These are phyloP conservation scores for Candoia aspera DNA, from an alignment of 2,113 vertebrate genomes.

Conservation along the genomic window DNA sequence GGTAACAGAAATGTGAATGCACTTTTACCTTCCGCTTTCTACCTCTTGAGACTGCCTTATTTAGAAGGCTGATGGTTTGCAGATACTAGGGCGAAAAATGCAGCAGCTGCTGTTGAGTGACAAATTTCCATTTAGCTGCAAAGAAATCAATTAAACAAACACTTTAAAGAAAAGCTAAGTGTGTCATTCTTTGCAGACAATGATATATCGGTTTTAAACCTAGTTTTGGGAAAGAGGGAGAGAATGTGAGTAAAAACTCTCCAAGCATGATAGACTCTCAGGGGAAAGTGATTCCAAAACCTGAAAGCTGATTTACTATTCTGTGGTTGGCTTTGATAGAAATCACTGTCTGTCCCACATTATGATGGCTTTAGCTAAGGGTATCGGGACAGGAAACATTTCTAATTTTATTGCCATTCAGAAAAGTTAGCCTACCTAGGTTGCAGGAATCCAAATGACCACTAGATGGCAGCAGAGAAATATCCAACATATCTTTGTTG, in stretches of 20 bases:
- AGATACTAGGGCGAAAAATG: conserved; percentile 44
- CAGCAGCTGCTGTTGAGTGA: conserved; percentile 56
- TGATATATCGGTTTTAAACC: conserved; percentile 40
- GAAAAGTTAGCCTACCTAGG: neutral
- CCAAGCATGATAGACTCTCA: conserved; percentile 39
- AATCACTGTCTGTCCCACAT: conserved; percentile 49
- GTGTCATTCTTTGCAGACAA: conserved; percentile 31
- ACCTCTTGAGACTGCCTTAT: conserved; percentile 60
- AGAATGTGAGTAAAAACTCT: neutral
- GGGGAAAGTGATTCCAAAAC: conserved; percentile 52
- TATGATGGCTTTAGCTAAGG: conserved; percentile 37
- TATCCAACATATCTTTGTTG: neutral
- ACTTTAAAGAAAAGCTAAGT: conserved; percentile 51
- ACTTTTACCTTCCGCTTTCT: conserved; percentile 52
- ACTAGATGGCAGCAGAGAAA: neutral
- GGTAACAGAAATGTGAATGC: conserved; percentile 56
- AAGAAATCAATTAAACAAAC: conserved; percentile 63
- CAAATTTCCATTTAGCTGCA: conserved; percentile 59
- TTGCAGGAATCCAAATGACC: neutral
- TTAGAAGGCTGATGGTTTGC: conserved; percentile 54
- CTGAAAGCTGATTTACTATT: conserved; percentile 60
- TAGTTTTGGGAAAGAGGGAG: neutral
- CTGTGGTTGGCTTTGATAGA: conserved; percentile 55
- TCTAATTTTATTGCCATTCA: neutral
- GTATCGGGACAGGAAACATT: conserved; percentile 36